A percentile compares a stretch with the other conserved stretches of the same genome.
These are phyloP conservation scores for Temnothorax nylanderi DNA, from an alignment of 1,140 invertebrate genomes.

Conservation along the genomic window DNA sequence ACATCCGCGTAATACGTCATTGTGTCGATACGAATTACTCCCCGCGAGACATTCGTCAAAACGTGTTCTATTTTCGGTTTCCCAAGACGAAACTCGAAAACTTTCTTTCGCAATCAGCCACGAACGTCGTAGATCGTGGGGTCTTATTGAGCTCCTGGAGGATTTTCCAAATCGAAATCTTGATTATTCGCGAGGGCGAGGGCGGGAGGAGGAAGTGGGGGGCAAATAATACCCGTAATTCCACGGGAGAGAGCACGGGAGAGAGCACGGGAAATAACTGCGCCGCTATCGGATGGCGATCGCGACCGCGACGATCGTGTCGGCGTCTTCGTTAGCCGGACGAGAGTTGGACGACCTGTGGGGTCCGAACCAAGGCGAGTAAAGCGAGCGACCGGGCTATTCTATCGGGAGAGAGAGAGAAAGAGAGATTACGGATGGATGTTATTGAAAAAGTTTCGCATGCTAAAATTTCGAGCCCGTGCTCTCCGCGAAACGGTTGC, in stretches of 20 bases:
- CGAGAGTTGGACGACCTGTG: neutral
- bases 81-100: neutral
- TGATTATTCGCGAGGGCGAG: slow-evolving; percentile 16
- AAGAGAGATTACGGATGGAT: slow-evolving; percentile 13
- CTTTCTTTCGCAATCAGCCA: slow-evolving; percentile 5
- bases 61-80: neutral
- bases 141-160: slow-evolving; percentile 23
- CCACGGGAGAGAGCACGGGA: neutral
- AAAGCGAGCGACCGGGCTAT: neutral
- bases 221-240: slow-evolving; percentile 44
- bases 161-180: slow-evolving; percentile 46
- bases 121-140: neutral
- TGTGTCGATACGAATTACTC: slow-evolving; percentile 20
- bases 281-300: neutral
- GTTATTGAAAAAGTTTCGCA: slow-evolving; percentile 59
- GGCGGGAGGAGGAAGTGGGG: no score
- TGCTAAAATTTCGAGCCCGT: slow-evolving; percentile 32
- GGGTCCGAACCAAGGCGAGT: neutral
- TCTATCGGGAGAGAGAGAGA: neutral
- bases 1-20: slow-evolving; percentile 5
- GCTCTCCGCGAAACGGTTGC: slow-evolving; percentile 14
- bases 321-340: slow-evolving; percentile 32
- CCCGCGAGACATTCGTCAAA: neutral
- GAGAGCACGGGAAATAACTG: neutral
- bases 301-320: slow-evolving; percentile 9